Base-by-base conservation (phyloP, 1,140 invertebrate genomes). In the Bombus impatiens region DNA sequence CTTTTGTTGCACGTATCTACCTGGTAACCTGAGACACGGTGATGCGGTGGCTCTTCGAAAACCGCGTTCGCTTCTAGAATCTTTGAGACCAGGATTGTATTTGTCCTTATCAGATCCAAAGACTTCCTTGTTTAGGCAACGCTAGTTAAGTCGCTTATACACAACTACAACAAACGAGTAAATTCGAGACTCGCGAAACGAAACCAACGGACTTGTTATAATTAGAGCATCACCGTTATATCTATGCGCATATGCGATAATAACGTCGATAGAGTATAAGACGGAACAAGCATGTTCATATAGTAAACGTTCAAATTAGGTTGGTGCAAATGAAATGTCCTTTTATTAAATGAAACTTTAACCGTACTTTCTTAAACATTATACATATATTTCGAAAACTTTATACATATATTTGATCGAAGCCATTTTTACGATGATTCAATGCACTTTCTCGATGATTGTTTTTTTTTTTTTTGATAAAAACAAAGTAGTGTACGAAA, bases 1-100 rank as follows among this genome's bases (percentile, higher is more conserved):
- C 86, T 87, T 87, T 87, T 87, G 86, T 87, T 87, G 83, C 86
- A 8, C 86, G 76, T 85, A 85, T 78, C 77, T 87, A 85, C 77
- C 77, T 75, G 62, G 86, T 87, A 87, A 87, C 78, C 70, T 68
- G 84, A 87, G 83, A 86, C 86, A 35, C 82, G 84, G 35, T 74
- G 86, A 87, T 87, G 86, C 72, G 86, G 83, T 87, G 84, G 83
- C 86, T 87, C 83, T 86, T 87, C 83, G 86, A 87, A 87, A 87
- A 87, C 86, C 86, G 78, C 86, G 86, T 78, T 59, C 86, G 53
- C 62, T 75, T 77, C 83, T 81, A 87, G 35, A 75, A 87, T 87
- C 71, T 84, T 87, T 72, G 12, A 86, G 71, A 68, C 71, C 25
- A 77, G 86, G 78, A 53, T 86, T 81, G 78, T 87, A 86, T 87